Evolutionary conservation across 2,113 vertebrate genomes (phyloP).

Genomic region (Nettapus auritus): DNA sequence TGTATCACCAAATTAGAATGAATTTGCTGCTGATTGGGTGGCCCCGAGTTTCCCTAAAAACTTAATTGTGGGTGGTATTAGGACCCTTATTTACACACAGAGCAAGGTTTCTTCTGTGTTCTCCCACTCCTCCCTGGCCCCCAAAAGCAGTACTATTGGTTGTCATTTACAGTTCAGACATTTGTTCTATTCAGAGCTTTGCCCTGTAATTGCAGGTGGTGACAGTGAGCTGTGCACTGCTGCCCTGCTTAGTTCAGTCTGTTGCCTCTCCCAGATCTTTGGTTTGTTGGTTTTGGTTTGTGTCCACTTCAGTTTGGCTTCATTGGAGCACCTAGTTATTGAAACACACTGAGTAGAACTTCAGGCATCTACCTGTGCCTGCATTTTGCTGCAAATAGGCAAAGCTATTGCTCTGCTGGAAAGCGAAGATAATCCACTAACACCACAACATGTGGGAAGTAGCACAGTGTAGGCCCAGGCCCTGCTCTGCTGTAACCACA

Average conservation of each 20-base stretch:
- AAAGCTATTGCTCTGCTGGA: neutral
- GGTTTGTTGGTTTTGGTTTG: neutral
- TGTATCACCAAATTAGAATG: neutral
- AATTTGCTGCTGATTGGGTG: neutral
- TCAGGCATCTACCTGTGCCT: neutral
- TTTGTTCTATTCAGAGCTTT: neutral
- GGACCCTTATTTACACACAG: neutral
- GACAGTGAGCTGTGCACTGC: neutral
- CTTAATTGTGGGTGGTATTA: neutral
- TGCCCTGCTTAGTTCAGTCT: neutral
- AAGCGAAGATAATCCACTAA: neutral
- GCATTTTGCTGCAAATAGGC: neutral
- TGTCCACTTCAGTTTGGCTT: neutral
- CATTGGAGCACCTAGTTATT: neutral
- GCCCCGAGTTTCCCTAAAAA: neutral
- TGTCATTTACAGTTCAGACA: neutral
- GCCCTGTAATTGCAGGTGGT: neutral
- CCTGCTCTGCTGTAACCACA: neutral
- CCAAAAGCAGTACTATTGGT: neutral
- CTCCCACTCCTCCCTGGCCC: neutral
- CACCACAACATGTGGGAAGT: rapidly evolving
- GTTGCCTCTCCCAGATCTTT: neutral
- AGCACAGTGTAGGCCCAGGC: neutral
- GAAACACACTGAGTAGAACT: neutral
- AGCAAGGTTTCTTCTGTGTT: neutral